Base-by-base conservation (phyloP, 2,113 vertebrate genomes). In the Sminthopsis crassicaudata region DNA sequence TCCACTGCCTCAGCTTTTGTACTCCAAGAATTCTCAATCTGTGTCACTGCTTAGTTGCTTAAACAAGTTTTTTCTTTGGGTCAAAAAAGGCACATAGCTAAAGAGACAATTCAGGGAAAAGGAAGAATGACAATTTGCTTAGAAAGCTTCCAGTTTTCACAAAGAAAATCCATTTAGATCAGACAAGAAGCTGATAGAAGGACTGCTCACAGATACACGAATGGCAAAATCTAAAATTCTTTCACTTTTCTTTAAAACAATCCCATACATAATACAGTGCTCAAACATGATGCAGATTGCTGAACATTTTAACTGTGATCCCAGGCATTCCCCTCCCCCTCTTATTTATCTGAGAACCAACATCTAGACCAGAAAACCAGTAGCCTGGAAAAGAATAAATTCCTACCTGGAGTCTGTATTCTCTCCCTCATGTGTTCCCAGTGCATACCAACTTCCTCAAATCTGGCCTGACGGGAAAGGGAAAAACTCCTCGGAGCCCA, bases 101-200 rank as follows among this genome's bases (percentile, higher is more conserved):
- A 42, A 42, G 67, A 42, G n/a, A 42, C 16, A 16, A 22, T 84
- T 84, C n/a, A 42, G 36, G 2, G 84, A 23, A 55, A 26, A 89
- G 8, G 8, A 10, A 92, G 10, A 51, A 48, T 3, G n/a, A 76
- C 57, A 51, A 90, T 92, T 89, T 88, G 0, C 24, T 92, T 84
- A 84, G 67, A 84, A 84, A 84, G 55, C 42, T 14, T 7, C 92
- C 90, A 67, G 30, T 54, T 93, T 90, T 88, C 30, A 84, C 53
- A 90, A 89, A 8, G 51, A 3, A 3, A 90, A 84, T 46, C 91
- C 30, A 89, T 23, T 88, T 92, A 46, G 9, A 89, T 88, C 25
- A 25, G 53, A 57, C 76, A 95, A 95, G 95, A 91, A 46, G 30
- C 25, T 92, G 60, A 50, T 27, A 94, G 89, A 92, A 53, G 84